Percentiles rank a stretch among this genome's conserved stretches.
Conservation (phyloP, 2,888 invertebrate species). For the Meiosimyza decipiens region DNA sequence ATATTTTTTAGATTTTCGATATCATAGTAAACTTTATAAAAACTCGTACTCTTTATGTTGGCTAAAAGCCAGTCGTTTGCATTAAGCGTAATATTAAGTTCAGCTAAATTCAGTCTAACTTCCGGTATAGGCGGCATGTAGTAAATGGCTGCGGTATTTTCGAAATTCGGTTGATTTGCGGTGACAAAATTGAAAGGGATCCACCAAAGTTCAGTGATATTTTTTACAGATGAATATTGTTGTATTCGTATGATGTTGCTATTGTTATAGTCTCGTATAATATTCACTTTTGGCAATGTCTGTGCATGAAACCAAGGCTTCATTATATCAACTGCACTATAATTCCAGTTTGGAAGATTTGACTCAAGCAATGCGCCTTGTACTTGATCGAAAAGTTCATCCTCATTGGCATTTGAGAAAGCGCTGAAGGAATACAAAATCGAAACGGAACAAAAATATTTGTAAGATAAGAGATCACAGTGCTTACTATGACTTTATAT, state of each 20-base stretch:
- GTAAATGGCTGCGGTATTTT: conserved; percentile 38
- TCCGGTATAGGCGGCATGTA: conserved; percentile 40
- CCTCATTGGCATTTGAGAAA: conserved; percentile 45
- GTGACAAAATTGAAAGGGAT: conserved; percentile 47
- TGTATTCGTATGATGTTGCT: conserved; percentile 66
- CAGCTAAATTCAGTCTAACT: conserved; percentile 32
- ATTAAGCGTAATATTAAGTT: conserved; percentile 34
- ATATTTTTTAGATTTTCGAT: conserved; percentile 72
- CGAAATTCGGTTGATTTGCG: conserved; percentile 38
- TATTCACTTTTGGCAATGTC: conserved; percentile 70
- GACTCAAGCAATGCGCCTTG: conserved; percentile 41
- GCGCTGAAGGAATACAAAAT: conserved; percentile 38
- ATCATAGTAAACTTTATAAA: conserved; percentile 76
- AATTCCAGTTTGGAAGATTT: conserved; percentile 33
- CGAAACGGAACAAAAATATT: neutral
- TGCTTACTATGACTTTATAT: conserved; percentile 43
- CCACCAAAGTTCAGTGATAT: conserved; percentile 38
- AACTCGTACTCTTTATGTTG: conserved; percentile 48
- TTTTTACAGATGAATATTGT: conserved; percentile 59
- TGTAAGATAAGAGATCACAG: neutral
- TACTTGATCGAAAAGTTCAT: conserved; percentile 42
- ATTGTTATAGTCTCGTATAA: conserved; percentile 66
- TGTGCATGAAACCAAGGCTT: conserved; percentile 71
- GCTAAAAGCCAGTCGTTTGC: conserved; percentile 49
- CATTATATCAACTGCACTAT: conserved; percentile 68